Conservation (phyloP, 2,797 vertebrate genomes). For the Arnoldichthys spilopterus region DNA sequence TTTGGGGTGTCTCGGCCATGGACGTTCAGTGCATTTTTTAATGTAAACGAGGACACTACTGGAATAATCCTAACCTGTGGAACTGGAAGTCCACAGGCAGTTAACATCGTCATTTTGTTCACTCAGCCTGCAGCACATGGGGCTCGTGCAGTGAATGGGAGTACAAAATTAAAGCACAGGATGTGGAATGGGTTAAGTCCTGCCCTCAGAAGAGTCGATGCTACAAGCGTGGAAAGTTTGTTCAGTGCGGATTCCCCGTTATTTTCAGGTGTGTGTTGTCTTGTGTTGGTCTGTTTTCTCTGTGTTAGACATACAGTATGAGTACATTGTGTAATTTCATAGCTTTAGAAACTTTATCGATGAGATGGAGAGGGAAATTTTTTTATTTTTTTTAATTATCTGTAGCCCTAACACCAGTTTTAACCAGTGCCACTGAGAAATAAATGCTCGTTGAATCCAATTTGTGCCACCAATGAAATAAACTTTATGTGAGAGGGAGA, state of each 20-base stretch:
- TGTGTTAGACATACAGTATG: too few species aligned
- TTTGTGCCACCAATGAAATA: neutral
- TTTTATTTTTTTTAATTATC: too few species aligned
- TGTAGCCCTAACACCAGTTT: neutral
- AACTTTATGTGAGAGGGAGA: neutral
- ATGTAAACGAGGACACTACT: too few species aligned
- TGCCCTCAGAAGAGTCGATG: neutral
- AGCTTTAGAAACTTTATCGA: neutral
- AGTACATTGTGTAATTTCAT: too few species aligned
- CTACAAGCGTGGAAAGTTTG: neutral
- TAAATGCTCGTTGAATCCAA: neutral
- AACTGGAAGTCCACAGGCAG: too few species aligned
- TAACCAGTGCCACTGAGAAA: neutral
- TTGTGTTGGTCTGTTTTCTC: neutral
- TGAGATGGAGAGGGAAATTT: neutral
- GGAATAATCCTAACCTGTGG: too few species aligned
- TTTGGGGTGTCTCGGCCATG: too few species aligned
- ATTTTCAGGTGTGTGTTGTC: slow-evolving; percentile 39
- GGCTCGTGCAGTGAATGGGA: neutral
- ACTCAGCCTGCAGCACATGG: neutral
- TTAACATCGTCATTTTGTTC: too few species aligned
- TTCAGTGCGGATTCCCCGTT: neutral
- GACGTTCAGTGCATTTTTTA: too few species aligned
- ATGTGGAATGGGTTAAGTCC: slow-evolving; percentile 23
- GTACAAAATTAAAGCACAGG: slow-evolving; percentile 36